Conservation (phyloP, 2,888 invertebrate species). For the Asteroscopus sphinx region DNA sequence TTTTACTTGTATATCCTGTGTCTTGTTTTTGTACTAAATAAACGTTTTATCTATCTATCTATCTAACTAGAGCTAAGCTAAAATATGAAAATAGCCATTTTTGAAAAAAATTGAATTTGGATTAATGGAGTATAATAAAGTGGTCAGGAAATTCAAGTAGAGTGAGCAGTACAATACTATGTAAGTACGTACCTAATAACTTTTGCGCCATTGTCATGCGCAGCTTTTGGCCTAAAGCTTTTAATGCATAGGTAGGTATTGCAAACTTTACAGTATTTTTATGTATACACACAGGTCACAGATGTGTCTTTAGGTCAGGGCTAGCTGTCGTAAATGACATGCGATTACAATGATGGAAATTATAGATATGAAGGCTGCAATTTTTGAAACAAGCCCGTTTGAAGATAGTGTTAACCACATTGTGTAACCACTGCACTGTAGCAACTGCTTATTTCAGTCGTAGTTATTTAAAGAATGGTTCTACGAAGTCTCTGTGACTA, state of each 20-base stretch:
- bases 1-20: no score
- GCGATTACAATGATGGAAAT: conserved; percentile 29
- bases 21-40: no score
- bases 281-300: conserved; percentile 18
- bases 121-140: no score
- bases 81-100: no score
- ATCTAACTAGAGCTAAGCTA: no score
- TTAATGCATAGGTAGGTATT: conserved; percentile 3
- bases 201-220: not conserved
- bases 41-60: no score
- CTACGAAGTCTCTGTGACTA: no score
- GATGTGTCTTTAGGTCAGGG: conserved; percentile 44
- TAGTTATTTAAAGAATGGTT: no score
- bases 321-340: conserved; percentile 22
- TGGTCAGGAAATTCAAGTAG: no score
- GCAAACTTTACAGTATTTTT: conserved; percentile 4
- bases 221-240: conserved; percentile 6
- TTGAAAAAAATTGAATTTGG: no score
- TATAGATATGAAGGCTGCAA: conserved; percentile 20
- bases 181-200: no score
- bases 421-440: not conserved
- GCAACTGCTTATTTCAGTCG: not conserved
- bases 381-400: conserved; percentile 12
- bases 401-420: conserved; percentile 1
- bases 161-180: no score